These are phyloP conservation scores for Drosophila neocordata DNA, from an alignment of 1,140 invertebrate species.

Conservation along the genomic window DNA sequence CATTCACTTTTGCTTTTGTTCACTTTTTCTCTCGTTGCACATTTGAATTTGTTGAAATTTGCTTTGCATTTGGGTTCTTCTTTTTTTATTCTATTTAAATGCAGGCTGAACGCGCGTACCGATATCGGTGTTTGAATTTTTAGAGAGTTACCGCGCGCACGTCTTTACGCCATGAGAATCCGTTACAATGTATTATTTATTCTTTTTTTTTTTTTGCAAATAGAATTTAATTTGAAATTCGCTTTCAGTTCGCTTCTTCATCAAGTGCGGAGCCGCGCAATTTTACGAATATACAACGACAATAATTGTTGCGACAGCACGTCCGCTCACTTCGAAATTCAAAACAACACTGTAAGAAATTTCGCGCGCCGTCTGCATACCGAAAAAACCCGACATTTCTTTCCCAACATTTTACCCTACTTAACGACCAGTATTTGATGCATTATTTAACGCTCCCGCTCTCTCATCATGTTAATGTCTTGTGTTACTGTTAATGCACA, in stretches of 20 bases:
- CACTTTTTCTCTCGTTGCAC: not conserved
- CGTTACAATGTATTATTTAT: not conserved
- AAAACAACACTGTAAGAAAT: not conserved
- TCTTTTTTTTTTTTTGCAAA: not conserved
- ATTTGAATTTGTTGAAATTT: not conserved
- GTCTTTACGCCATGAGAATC: not conserved
- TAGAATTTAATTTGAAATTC: not conserved
- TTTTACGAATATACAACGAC: not conserved
- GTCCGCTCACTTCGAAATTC: slow-evolving; percentile 3
- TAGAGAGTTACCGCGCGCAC: not conserved
- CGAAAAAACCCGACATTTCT: too few species aligned
- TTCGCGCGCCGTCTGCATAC: too few species aligned
- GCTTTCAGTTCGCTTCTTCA: not conserved
- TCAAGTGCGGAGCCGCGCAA: not conserved
- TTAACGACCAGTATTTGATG: too few species aligned
- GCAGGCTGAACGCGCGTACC: not conserved
- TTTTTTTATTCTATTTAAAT: not conserved
- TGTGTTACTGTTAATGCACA: too few species aligned
- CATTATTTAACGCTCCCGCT: too few species aligned
- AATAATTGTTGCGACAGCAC: not conserved
- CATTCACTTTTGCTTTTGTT: slow-evolving; percentile 6
- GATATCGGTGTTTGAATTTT: not conserved
- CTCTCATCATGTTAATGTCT: too few species aligned
- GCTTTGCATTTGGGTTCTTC: not conserved
- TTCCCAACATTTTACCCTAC: too few species aligned